phyloP scores from a whole-genome alignment of 1,140 invertebrate genomes.

The Diuraphis noxia region DNA sequence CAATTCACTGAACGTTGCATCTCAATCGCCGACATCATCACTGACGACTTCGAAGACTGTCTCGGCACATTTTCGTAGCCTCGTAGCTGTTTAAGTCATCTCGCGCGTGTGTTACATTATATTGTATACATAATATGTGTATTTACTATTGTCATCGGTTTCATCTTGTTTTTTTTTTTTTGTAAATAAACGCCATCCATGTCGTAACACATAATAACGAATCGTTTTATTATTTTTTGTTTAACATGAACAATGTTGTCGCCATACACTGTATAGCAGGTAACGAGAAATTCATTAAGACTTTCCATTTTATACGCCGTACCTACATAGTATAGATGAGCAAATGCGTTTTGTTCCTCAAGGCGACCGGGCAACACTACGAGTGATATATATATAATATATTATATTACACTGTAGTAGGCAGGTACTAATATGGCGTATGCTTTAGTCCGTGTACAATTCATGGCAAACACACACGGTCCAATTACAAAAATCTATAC shows the following conservation, averaged over 20 bases:
- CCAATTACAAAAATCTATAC: not conserved
- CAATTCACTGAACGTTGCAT: not conserved
- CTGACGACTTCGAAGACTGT: not conserved
- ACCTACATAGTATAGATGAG: not conserved
- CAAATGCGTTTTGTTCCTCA: not conserved
- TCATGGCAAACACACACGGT: not conserved
- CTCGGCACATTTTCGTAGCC: not conserved
- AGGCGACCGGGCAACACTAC: not conserved
- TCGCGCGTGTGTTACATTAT: not conserved
- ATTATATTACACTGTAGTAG: not conserved
- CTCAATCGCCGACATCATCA: constrained; percentile 2
- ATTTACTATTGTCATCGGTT: not conserved
- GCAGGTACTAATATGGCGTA: too few species aligned
- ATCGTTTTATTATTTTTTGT: not conserved
- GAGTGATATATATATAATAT: not conserved
- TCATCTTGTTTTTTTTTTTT: not conserved
- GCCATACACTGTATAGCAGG: not conserved
- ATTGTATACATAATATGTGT: not conserved
- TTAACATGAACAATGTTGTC: not conserved
- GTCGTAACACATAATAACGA: not conserved
- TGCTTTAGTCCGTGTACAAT: not conserved
- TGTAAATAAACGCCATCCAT: constrained; percentile 17
- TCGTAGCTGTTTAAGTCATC: not conserved
- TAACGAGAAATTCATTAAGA: not conserved
- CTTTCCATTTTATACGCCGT: not conserved